Evolutionary conservation across 2,888 invertebrate genomes (phyloP).

Genomic region (Nemotelus nigrinus): DNA sequence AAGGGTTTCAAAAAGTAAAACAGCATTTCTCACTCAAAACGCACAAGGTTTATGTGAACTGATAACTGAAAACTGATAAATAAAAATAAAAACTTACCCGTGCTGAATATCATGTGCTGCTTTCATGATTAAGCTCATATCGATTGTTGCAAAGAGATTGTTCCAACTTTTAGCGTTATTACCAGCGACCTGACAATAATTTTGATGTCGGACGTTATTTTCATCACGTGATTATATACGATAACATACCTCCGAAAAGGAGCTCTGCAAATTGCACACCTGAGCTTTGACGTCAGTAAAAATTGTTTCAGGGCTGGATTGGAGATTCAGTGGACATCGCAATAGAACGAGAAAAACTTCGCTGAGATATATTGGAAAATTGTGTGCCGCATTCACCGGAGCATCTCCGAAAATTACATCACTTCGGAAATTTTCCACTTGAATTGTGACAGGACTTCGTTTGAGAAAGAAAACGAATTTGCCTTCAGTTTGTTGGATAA

Average conservation of each 20-base stretch:
- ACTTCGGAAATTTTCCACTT: slow-evolving; percentile 62
- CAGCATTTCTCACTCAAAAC: too few relatives aligned
- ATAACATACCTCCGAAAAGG: slow-evolving; percentile 70
- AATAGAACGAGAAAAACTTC: slow-evolving; percentile 79
- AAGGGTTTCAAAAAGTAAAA: too few relatives aligned
- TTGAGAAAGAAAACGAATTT: slow-evolving; percentile 70
- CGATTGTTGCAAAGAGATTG: slow-evolving; percentile 86
- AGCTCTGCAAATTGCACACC: slow-evolving; percentile 74
- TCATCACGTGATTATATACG: neutral
- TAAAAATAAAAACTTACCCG: slow-evolving; percentile 59
- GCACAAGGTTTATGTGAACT: too few relatives aligned
- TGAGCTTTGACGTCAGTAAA: slow-evolving; percentile 76
- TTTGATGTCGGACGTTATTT: slow-evolving; percentile 4
- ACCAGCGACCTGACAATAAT: slow-evolving; percentile 67
- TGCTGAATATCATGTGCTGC: slow-evolving; percentile 67
- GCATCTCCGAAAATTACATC: slow-evolving; percentile 77
- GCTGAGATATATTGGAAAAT: slow-evolving; percentile 75
- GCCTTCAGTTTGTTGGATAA: slow-evolving; percentile 54
- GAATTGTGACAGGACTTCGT: slow-evolving; percentile 61
- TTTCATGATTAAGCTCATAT: slow-evolving; percentile 74
- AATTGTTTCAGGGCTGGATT: slow-evolving; percentile 77
- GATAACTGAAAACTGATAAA: too few relatives aligned
- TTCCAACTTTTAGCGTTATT: slow-evolving; percentile 85
- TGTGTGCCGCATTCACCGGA: slow-evolving; percentile 77
- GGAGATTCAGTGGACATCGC: slow-evolving; percentile 75